phyloP scores from a whole-genome alignment of 2,113 vertebrate genomes.

The Actenoides lindsayi region DNA sequence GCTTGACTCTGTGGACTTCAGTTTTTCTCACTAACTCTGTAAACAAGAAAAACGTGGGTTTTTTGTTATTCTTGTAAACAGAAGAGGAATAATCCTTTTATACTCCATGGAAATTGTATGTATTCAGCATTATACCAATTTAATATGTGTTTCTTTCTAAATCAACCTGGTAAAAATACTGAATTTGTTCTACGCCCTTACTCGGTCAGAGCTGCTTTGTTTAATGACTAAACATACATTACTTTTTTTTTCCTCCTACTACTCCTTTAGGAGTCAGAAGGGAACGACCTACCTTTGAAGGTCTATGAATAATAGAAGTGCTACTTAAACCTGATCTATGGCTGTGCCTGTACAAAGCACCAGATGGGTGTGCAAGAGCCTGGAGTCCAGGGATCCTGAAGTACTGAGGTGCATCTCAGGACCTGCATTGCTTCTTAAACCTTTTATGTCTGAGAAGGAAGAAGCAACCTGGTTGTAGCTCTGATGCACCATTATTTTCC shows the following conservation, averaged over 20 bases:
- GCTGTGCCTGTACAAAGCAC: not conserved
- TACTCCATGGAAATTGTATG: not conserved
- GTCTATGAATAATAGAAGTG: not conserved
- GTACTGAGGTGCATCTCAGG: not conserved
- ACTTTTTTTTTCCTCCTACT: not conserved
- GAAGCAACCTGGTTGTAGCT: not conserved
- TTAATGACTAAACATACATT: not conserved
- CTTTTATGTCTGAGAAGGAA: not conserved
- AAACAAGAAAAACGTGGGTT: not conserved
- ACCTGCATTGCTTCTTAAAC: not conserved
- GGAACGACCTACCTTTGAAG: not conserved
- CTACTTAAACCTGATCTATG: not conserved
- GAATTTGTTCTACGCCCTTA: not conserved
- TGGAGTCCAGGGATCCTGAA: not conserved
- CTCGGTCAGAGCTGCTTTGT: not conserved
- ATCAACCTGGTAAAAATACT: not conserved
- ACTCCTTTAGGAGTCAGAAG: not conserved
- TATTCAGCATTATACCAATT: not conserved
- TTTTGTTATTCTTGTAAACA: not conserved
- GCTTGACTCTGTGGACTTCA: accelerated
- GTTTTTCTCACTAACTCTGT: not conserved
- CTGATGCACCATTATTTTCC: not conserved
- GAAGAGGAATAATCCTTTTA: not conserved
- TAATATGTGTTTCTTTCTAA: not conserved
- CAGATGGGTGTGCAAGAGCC: accelerated